Conservation (phyloP, 2,888 invertebrate species). For the Amphimallon solstitiale region DNA sequence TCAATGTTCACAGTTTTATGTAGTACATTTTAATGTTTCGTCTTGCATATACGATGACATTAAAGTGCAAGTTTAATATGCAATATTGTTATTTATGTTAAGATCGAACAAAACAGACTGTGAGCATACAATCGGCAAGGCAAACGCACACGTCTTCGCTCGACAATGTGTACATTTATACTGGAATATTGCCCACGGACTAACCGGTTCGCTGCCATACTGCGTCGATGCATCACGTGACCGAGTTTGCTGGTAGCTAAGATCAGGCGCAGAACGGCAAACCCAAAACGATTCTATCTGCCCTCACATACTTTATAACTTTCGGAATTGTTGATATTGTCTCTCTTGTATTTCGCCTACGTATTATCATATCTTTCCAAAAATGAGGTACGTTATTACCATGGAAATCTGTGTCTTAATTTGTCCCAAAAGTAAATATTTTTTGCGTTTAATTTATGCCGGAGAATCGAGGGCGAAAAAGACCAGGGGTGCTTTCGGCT, state of each 20-base stretch:
- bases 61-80: neutral
- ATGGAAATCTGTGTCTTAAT: constrained; percentile 12
- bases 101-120: neutral
- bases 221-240: constrained; percentile 64
- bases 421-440: neutral
- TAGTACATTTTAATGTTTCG: neutral
- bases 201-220: constrained; percentile 54
- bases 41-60: no score
- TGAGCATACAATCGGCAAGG: neutral
- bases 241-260: constrained; percentile 52
- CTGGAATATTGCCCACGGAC: constrained; percentile 11
- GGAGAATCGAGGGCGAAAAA: neutral
- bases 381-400: constrained; percentile 18
- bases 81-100: neutral
- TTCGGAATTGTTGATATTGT: constrained; percentile 37
- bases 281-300: constrained; percentile 16
- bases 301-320: constrained; percentile 23
- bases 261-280: constrained; percentile 48
- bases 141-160: constrained; percentile 23
- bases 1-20: constrained; percentile 33
- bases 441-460: neutral
- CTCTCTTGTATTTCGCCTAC: constrained; percentile 6
- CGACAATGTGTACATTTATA: neutral
- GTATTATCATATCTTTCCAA: constrained; percentile 32
- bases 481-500: no score